Evolutionary conservation across 2,888 invertebrate species (phyloP).

Genomic region (Tipula unca): DNA sequence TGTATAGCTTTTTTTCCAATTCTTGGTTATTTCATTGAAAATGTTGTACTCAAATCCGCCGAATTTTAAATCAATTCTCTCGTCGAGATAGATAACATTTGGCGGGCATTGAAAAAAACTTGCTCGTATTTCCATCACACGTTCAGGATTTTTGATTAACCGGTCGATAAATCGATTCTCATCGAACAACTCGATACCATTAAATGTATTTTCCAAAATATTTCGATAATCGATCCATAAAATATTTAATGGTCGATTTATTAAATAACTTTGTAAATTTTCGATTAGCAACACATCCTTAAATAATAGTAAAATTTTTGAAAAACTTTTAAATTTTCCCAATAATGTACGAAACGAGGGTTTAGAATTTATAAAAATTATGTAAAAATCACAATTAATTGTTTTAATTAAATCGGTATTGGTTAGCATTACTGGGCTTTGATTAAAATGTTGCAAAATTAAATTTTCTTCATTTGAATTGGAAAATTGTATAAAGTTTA

Average conservation of each 20-base stretch:
- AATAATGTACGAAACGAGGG: not conserved
- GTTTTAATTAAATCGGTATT: no score
- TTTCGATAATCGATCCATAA: not conserved
- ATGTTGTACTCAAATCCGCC: not conserved
- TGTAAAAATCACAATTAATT: not conserved
- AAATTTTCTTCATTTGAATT: no score
- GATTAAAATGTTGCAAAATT: no score
- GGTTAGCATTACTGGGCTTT: no score
- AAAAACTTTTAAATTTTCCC: not conserved
- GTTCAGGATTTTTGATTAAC: not conserved
- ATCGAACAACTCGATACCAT: not conserved
- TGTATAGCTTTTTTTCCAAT: not conserved
- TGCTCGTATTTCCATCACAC: not conserved
- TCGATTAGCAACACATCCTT: not conserved
- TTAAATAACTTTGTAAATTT: not conserved
- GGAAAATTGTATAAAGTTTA: no score
- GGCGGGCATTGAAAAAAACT: not conserved
- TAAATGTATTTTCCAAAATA: not conserved
- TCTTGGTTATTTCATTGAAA: not conserved
- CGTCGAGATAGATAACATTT: not conserved
- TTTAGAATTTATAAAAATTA: not conserved
- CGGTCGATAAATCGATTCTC: not conserved
- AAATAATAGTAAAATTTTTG: not conserved
- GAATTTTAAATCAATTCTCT: not conserved
- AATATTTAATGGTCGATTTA: not conserved